Conservation (phyloP, 2,113 vertebrate genomes). For the Aplodontia rufa region DNA sequence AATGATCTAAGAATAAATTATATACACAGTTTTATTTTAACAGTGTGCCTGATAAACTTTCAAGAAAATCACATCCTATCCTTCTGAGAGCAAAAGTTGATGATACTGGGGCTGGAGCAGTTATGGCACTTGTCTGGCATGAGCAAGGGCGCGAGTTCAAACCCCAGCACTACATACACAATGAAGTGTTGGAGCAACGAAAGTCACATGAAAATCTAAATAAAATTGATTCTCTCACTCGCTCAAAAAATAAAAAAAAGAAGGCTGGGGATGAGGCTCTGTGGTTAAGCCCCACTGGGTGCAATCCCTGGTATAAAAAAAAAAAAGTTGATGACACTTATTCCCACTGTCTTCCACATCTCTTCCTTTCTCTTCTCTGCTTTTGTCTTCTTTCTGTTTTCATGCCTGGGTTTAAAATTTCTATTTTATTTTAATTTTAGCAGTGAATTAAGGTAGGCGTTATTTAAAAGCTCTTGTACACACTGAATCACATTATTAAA, state of each 20-base stretch:
- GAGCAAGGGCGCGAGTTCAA: no score
- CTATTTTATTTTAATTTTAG: constrained; percentile 12
- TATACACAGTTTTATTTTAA: background rate
- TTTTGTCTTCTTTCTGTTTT: background rate
- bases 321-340: background rate
- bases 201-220: no score
- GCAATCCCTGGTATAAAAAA: no score
- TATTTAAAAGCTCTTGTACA: background rate
- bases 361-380: background rate
- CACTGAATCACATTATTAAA: background rate
- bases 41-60: background rate
- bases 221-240: no score
- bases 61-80: background rate
- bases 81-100: background rate
- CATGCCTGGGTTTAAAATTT: background rate
- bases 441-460: background rate
- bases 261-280: no score
- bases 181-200: no score
- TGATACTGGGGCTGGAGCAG: no score
- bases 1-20: background rate
- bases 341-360: background rate
- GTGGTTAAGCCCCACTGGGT: no score
- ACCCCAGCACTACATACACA: no score
- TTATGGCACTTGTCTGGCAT: no score
- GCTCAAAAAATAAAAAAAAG: no score